Evolutionary conservation across 2,797 vertebrate species (phyloP).

Genomic region (Enteromius thamalakanensis): DNA sequence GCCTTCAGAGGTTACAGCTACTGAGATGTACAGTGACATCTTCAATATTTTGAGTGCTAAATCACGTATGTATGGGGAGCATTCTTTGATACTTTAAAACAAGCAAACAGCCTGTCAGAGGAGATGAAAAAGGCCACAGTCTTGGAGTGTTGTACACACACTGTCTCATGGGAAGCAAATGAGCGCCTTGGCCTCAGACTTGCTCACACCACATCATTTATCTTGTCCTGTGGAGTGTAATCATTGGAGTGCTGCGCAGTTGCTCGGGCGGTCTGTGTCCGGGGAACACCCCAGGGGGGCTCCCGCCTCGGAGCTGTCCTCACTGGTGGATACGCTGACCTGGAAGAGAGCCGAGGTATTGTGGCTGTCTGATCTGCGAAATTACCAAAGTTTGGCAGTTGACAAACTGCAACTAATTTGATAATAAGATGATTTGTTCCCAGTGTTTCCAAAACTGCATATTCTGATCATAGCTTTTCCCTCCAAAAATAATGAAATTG

Average conservation of each 20-base stretch:
- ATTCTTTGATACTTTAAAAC: slow-evolving; percentile 46
- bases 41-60: slow-evolving; percentile 19
- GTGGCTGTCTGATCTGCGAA: not conserved
- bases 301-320: slow-evolving; percentile 46
- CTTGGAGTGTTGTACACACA: slow-evolving; percentile 50
- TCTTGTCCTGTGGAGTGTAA: slow-evolving; percentile 64
- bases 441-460: not conserved
- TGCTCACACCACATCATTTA: slow-evolving; percentile 59
- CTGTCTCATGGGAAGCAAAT: slow-evolving; percentile 59
- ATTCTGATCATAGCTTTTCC: not conserved
- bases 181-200: slow-evolving; percentile 49
- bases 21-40: slow-evolving; percentile 34
- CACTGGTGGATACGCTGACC: slow-evolving; percentile 41
- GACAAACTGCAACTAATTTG: not conserved
- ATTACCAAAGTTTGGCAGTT: not conserved
- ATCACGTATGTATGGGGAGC: slow-evolving; percentile 31
- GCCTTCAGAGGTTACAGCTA: slow-evolving; percentile 22
- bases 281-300: slow-evolving; percentile 55
- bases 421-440: not conserved
- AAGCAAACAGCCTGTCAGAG: slow-evolving; percentile 46
- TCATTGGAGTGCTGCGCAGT: slow-evolving; percentile 52
- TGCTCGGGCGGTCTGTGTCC: slow-evolving; percentile 43
- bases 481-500: not conserved
- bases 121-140: slow-evolving; percentile 49
- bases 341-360: slow-evolving; percentile 19